Evolutionary conservation across 2,888 invertebrate genomes (phyloP).

Genomic region (Watsonalla binaria): DNA sequence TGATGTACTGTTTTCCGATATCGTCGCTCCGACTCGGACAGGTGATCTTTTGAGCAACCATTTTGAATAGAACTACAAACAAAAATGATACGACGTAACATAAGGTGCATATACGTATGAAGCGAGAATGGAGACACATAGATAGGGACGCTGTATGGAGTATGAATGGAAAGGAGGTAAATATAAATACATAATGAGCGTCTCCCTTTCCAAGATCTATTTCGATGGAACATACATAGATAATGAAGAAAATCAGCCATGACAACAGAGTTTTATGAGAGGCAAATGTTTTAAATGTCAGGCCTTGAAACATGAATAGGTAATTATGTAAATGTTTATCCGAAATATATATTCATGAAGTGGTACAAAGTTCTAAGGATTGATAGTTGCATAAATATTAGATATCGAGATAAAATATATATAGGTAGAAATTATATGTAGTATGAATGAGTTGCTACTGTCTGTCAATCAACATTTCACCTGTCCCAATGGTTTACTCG

Average conservation of each 20-base stretch:
- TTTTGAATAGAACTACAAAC: slow-evolving; percentile 79
- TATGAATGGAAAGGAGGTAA: slow-evolving; percentile 10
- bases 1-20: slow-evolving; percentile 65
- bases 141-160: slow-evolving; percentile 10
- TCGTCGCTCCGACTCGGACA: slow-evolving; percentile 75
- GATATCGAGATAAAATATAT: slow-evolving; percentile 21
- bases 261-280: slow-evolving; percentile 11
- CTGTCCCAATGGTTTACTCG: slow-evolving; percentile 37
- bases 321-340: slow-evolving; percentile 17
- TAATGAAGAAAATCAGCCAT: not conserved
- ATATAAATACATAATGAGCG: slow-evolving; percentile 8
- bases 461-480: slow-evolving; percentile 56
- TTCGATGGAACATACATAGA: not conserved
- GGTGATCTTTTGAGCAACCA: slow-evolving; percentile 77
- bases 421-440: slow-evolving; percentile 6
- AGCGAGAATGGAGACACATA: slow-evolving; percentile 39
- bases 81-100: slow-evolving; percentile 78
- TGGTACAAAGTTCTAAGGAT: slow-evolving; percentile 25
- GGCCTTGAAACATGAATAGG: slow-evolving; percentile 27
- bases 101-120: slow-evolving; percentile 71
- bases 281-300: slow-evolving; percentile 23
- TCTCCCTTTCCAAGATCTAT: not conserved
- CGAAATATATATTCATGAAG: slow-evolving; percentile 18
- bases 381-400: slow-evolving; percentile 55
- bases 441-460: slow-evolving; percentile 16